Percentiles rank a stretch among this genome's conserved stretches.
These are phyloP conservation scores for Megaleporinus macrocephalus DNA, from an alignment of 2,113 vertebrate species.

Conservation along the genomic window DNA sequence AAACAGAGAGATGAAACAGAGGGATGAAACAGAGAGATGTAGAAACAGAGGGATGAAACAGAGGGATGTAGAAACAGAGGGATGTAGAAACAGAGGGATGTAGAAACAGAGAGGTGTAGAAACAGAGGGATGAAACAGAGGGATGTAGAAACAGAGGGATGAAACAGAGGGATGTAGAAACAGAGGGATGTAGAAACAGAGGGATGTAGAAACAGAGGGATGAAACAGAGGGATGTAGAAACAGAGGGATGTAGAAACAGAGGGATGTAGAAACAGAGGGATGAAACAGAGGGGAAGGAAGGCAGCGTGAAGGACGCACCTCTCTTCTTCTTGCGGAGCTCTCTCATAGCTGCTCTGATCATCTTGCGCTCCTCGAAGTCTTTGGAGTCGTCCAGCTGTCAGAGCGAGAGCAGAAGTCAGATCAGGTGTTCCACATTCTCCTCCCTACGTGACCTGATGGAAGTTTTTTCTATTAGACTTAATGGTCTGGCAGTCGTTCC, in stretches of 20 bases:
- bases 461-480: neutral
- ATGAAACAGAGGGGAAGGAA: neutral
- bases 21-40: too few species aligned
- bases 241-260: neutral
- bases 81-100: too few species aligned
- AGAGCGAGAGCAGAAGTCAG: conserved; percentile 32
- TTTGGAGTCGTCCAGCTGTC: conserved; percentile 87
- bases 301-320: conserved; percentile 69
- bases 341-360: conserved; percentile 92
- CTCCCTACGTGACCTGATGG: too few species aligned
- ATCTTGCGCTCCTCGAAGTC: conserved; percentile 93
- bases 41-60: too few species aligned
- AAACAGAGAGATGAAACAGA: neutral
- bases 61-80: too few species aligned
- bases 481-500: neutral
- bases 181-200: neutral
- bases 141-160: neutral
- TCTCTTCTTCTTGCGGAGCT: conserved; percentile 94
- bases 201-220: neutral
- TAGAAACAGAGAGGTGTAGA: too few species aligned
- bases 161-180: neutral
- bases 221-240: too few species aligned
- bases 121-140: too few species aligned
- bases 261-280: neutral
- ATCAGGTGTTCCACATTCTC: neutral